Evolutionary conservation across 2,888 invertebrate genomes (phyloP).

Genomic region (Calliphora vomitoria): DNA sequence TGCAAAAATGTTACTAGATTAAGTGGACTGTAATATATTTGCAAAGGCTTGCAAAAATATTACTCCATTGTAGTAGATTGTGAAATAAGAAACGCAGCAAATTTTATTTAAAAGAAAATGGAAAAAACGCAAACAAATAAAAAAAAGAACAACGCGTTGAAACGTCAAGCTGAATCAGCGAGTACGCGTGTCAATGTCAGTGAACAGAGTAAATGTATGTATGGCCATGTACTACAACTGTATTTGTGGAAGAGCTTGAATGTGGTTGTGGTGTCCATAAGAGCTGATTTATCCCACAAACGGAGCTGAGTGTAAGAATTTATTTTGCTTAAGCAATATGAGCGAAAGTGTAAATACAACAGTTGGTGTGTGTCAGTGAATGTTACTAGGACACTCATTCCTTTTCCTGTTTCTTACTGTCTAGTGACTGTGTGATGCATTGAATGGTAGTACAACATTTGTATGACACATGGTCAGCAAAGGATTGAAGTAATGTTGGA

Average conservation of each 20-base stretch:
- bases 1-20: constrained; percentile 65
- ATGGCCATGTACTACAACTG: constrained; percentile 22
- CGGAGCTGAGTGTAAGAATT: constrained; percentile 50
- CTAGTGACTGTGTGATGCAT: constrained; percentile 15
- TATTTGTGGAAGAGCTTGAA: constrained; percentile 56
- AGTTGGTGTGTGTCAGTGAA: no score
- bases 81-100: constrained; percentile 64
- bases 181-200: constrained; percentile 70
- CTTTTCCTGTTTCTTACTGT: constrained; percentile 42
- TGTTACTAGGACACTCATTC: constrained; percentile 19
- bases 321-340: constrained; percentile 49
- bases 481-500: constrained; percentile 22
- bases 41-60: constrained; percentile 68
- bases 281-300: constrained; percentile 56
- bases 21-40: constrained; percentile 71
- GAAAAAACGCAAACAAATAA: constrained; percentile 17
- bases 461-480: constrained; percentile 64
- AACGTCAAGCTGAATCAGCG: constrained; percentile 74
- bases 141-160: constrained; percentile 51
- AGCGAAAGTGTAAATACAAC: background rate
- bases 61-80: constrained; percentile 63
- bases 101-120: constrained; percentile 49
- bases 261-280: constrained; percentile 57
- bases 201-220: constrained; percentile 41
- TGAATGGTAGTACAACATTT: constrained; percentile 34